Conservation (phyloP, 2,797 vertebrate genomes). For the Darevskia mixta region DNA sequence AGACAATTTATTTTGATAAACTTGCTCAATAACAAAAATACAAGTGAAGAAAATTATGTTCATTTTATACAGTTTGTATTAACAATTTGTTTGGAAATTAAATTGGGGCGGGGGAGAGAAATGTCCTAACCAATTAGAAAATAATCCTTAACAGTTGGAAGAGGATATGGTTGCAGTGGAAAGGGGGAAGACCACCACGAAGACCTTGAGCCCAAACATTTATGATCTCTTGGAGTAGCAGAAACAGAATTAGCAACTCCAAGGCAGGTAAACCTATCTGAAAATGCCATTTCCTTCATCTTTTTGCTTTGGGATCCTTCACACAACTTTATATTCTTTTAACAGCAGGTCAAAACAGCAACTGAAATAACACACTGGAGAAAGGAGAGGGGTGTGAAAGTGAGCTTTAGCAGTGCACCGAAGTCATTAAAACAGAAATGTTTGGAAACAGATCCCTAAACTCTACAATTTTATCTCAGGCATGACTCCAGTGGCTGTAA, state of each 20-base stretch:
- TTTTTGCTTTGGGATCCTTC: slow-evolving; percentile 69
- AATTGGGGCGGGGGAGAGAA: slow-evolving; percentile 66
- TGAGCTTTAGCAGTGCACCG: not conserved
- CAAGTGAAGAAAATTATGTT: slow-evolving; percentile 86
- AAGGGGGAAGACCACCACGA: slow-evolving; percentile 10
- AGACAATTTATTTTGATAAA: slow-evolving; percentile 87
- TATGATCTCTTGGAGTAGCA: slow-evolving; percentile 54
- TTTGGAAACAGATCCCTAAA: not conserved
- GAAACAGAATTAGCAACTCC: slow-evolving; percentile 44
- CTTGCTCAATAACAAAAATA: slow-evolving; percentile 87
- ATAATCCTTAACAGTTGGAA: slow-evolving; percentile 70
- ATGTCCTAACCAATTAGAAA: slow-evolving; percentile 83
- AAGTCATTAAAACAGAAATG: not conserved
- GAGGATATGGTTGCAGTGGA: slow-evolving; percentile 58
- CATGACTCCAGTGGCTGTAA: not conserved
- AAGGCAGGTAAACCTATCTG: slow-evolving; percentile 44
- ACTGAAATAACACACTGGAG: not conserved
- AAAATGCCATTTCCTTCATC: slow-evolving; percentile 74
- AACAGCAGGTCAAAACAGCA: not conserved
- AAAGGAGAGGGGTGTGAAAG: rapidly evolving
- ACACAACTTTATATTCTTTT: slow-evolving; percentile 56
- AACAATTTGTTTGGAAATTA: slow-evolving; percentile 81
- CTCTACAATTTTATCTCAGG: not conserved
- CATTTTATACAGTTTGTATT: slow-evolving; percentile 84
- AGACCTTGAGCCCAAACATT: slow-evolving; percentile 65